Conservation (phyloP, 2,113 vertebrate genomes). For the Corapipo altera region DNA sequence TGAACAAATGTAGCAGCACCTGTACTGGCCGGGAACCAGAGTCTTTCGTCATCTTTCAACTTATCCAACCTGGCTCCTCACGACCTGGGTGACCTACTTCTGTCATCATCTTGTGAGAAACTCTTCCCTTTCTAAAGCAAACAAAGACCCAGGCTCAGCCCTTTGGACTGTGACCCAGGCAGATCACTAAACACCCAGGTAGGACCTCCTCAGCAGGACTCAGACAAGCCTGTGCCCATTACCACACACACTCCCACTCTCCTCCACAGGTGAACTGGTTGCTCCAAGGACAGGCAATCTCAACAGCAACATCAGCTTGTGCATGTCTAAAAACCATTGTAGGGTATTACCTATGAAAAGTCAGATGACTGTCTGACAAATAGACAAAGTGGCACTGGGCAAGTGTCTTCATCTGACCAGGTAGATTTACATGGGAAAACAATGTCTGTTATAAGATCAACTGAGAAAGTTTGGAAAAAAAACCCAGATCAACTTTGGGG, state of each 20-base stretch:
- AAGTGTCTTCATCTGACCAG: background rate
- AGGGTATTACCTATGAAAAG: background rate
- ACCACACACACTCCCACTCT: accelerated
- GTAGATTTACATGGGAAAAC: background rate
- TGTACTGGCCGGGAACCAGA: background rate
- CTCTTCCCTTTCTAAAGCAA: background rate
- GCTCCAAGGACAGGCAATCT: background rate
- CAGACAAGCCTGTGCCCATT: background rate
- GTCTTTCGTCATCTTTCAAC: background rate
- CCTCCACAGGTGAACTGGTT: background rate
- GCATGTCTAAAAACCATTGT: background rate
- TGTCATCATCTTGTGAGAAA: background rate
- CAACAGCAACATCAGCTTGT: background rate
- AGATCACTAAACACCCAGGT: background rate
- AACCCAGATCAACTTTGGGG: background rate
- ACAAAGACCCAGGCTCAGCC: background rate
- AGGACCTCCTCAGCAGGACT: background rate
- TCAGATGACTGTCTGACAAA: background rate
- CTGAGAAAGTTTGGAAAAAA: background rate
- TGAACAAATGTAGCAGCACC: background rate
- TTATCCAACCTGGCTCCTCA: background rate
- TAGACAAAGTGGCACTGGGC: background rate
- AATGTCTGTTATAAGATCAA: background rate
- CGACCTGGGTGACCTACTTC: background rate
- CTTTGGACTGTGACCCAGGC: background rate